Conservation (phyloP, 2,888 invertebrate species). For the Thera obeliscata region DNA sequence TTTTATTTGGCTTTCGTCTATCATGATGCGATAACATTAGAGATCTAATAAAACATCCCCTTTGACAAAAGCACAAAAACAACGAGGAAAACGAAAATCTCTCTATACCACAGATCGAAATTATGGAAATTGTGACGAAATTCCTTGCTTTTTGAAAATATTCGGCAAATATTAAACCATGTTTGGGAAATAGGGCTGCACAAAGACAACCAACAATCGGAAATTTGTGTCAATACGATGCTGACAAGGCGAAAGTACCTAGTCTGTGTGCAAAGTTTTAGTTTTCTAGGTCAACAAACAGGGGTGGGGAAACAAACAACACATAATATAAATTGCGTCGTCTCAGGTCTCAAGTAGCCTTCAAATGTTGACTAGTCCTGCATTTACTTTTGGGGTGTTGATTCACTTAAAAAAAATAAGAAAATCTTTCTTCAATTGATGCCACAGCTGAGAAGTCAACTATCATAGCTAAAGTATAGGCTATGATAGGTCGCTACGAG, state of each 20-base stretch:
- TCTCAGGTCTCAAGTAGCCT: slow-evolving; percentile 8
- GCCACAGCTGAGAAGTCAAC: neutral
- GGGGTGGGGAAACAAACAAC: slow-evolving; percentile 28
- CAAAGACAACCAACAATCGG: slow-evolving; percentile 38
- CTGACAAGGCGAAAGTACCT: slow-evolving; percentile 27
- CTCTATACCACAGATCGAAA: neutral
- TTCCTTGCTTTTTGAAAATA: slow-evolving; percentile 9
- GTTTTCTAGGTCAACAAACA: slow-evolving; percentile 42
- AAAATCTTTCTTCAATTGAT: too few species aligned
- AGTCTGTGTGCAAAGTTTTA: slow-evolving; percentile 35
- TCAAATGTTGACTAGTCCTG: neutral
- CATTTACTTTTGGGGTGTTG: neutral
- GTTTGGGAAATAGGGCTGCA: slow-evolving; percentile 29
- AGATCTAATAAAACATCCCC: neutral
- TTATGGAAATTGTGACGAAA: neutral
- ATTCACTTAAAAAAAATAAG: too few species aligned
- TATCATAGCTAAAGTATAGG: neutral
- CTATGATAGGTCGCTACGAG: slow-evolving; percentile 1
- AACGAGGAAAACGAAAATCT: neutral
- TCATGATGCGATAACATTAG: neutral
- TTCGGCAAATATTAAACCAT: slow-evolving; percentile 26
- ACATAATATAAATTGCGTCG: slow-evolving; percentile 11
- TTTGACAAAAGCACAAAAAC: slow-evolving; percentile 7
- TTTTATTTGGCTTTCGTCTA: neutral
- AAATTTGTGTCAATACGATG: slow-evolving; percentile 37